Base-by-base conservation (phyloP, 2,113 vertebrate genomes). In the Thalassoma bifasciatum region DNA sequence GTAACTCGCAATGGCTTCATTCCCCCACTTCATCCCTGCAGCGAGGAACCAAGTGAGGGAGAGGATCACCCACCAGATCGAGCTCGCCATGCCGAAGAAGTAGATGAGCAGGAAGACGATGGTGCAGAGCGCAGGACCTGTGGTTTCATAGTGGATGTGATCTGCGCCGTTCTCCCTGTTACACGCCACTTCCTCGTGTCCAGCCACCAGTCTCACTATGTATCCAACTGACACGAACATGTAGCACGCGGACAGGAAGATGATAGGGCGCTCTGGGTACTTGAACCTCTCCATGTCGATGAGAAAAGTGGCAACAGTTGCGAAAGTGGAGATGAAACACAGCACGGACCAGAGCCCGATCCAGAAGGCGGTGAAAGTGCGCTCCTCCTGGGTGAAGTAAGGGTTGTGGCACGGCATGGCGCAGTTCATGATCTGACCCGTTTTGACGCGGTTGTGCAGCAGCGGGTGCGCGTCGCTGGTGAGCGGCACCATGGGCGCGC, bases 241-340 rank as follows among this genome's bases (percentile, higher is more conserved):
- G 91, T 98, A 97, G 88, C 96, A 98, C 80, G 95, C 95, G 0
- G 96, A 95, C 30, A 98, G 94, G 90, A 98, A 98, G 71, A 98
- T 95, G 90, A 98, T 97, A 88, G 96, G 96, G 19, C 96, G 91
- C 92, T 98, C 96, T 0, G 96, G 96, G 75, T 97, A 98, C 90
- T 95, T 95, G 75, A 98, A 98, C 60, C 96, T 90, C 85, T 96
- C 95, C 95, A 95, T 96, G 93, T 98, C 96, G 36, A 98, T 95
- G 3, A 98, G 92, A 72, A 97, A 98, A 19, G 96, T 98, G 59
- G 95, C 95, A 49, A 98, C 96, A 0, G 96, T 97, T 62, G 95
- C 94, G 46, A 96, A 95, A 46, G 96, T 96, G 88, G 96, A 98
- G 67, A 96, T 79, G 89, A 97, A 98, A 62, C 96, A 98, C n/a